Base-by-base conservation (phyloP, 2,888 invertebrate genomes). In the Drosophila picticornis region DNA sequence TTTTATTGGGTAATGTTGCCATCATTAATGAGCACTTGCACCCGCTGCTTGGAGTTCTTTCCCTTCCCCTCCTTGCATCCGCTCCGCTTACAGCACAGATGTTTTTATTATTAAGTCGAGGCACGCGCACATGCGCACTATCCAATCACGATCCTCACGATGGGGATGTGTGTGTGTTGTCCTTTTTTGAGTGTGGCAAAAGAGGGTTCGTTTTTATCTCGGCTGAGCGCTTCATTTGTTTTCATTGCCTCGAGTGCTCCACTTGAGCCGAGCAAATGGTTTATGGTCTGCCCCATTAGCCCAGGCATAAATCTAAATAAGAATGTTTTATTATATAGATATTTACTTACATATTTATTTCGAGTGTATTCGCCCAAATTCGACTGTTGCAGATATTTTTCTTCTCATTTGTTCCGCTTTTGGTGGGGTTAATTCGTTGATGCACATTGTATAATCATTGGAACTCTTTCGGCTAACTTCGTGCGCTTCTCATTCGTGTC, bases 361-460 rank as follows among this genome's bases (percentile, higher is more conserved):
- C 25, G 4, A 11, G 36, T 40, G 25, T 51, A n/a, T 29, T 51
- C n/a, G n/a, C 48, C 38, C 22, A n/a, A 13, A 22, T 29, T 27
- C 40, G 25, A 9, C 9, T 9, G 4, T n/a, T 27, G 34, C 53
- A 4, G 32, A 53, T n/a, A n/a, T 22, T 10, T 29, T 31, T 11
- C 22, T 65, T 73, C 73, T 58, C 63, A 55, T 63, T 83, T 74
- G 70, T 51, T 43, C 29, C 32, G 27, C 58, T 59, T 74, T 76
- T 80, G 46, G 9, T 56, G 77, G 86, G 80, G 83, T 85, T 88
- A 88, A 75, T 81, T 83, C 74, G 27, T 27, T 65, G 75, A 36
- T 78, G 90, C 88, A 90, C 72, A 88, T 86, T 86, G 76, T 90
- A 81, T 85, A 81, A 85, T 88, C 83, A 84, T 72, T 76, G 56